Conservation (phyloP, 2,113 vertebrate species). For the Philantomba maxwellii region DNA sequence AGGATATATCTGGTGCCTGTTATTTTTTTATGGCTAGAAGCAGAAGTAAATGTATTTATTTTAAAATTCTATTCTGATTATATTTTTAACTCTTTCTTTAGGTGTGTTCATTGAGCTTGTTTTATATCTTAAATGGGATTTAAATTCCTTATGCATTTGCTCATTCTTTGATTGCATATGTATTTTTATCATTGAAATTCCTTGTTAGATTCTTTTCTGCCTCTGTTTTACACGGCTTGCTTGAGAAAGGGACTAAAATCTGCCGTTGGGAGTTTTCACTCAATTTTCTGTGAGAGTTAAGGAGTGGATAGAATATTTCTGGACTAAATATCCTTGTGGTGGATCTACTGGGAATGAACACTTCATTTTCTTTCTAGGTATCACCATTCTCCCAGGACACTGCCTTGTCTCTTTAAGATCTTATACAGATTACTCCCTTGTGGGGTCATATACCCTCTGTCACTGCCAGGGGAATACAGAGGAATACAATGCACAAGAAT, state of each 20-base stretch:
- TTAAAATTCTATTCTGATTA: background rate
- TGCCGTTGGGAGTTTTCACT: background rate
- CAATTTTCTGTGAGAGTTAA: background rate
- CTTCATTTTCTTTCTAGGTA: background rate
- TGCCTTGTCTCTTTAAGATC: background rate
- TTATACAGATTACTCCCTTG: background rate
- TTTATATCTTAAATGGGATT: background rate
- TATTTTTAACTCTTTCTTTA: conserved; percentile 16
- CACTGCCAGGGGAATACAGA: background rate
- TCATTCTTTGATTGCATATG: background rate
- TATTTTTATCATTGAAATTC: background rate
- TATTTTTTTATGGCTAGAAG: background rate
- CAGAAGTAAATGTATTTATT: background rate
- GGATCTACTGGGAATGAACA: background rate
- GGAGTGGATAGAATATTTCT: background rate
- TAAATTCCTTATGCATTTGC: background rate
- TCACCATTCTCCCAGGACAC: background rate
- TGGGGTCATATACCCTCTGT: background rate
- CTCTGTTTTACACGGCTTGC: background rate
- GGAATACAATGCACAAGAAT: background rate
- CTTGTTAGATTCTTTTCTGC: background rate
- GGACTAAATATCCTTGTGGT: background rate
- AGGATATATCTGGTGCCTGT: background rate
- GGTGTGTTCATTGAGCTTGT: background rate
- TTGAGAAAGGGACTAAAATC: background rate